phyloP scores from a whole-genome alignment of 2,888 invertebrate species.

The Zelleria hepariella region DNA sequence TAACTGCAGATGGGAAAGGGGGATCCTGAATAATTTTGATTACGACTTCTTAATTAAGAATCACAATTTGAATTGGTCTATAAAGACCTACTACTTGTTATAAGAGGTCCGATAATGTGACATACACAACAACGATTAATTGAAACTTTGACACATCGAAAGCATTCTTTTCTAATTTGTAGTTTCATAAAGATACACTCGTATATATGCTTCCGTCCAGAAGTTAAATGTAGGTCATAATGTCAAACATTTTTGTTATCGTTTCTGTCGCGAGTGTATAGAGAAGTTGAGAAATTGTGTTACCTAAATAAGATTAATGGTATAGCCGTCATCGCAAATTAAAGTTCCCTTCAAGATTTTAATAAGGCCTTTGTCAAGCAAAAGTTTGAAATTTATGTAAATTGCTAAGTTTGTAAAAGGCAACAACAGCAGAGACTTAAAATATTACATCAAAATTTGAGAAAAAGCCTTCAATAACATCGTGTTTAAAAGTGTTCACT shows the following conservation, averaged over 20 bases:
- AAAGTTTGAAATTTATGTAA: constrained; percentile 48
- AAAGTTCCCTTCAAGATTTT: constrained; percentile 56
- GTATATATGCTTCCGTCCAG: too few relatives aligned
- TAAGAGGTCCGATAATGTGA: not conserved
- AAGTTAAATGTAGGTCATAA: too few relatives aligned
- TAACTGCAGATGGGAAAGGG: constrained; percentile 30
- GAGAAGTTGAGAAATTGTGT: constrained; percentile 29
- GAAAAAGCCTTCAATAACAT: not conserved
- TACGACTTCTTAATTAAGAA: constrained; percentile 21
- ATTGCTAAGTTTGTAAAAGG: constrained; percentile 39
- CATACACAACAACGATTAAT: not conserved
- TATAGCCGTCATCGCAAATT: constrained; percentile 53
- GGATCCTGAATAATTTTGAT: constrained; percentile 25
- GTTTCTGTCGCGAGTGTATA: constrained; percentile 18
- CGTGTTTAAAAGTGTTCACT: not conserved
- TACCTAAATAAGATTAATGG: constrained; percentile 54
- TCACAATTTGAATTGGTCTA: not conserved
- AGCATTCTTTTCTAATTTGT: not conserved
- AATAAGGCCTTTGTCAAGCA: constrained; percentile 49
- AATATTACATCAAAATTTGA: not conserved
- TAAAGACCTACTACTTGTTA: not conserved
- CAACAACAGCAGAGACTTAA: not conserved
- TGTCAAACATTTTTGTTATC: constrained; percentile 7
- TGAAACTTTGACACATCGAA: not conserved
- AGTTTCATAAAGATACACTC: not conserved